Evolutionary conservation across 1,140 invertebrate genomes (phyloP), one percentile per base, ranked within the genome.

Genomic region (Euglossa dilemma): DNA sequence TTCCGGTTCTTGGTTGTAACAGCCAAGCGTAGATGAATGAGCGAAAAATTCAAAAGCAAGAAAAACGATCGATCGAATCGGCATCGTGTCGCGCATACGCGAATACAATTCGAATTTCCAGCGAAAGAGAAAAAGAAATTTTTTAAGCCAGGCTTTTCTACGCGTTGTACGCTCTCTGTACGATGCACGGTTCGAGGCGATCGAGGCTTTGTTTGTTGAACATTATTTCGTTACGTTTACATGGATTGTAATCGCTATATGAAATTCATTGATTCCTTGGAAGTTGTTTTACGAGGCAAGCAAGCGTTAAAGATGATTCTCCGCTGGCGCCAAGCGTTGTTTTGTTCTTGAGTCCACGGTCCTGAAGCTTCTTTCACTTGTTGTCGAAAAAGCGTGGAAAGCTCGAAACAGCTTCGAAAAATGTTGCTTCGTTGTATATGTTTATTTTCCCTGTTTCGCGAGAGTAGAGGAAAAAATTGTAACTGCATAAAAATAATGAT

Each of bases 181-280:
- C n/a, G n/a, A 74, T 56, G 23, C 52, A 52, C 47, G 18, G 18
- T 28, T 28, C n/a, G n/a, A 63, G 47, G 54, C 14, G n/a, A 76
- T 77, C 61, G 28, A 45, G 63, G 56, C 61, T 81, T 81, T 76
- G 50, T 67, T 75, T 56, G 63, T 69, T 75, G 16, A 67, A 64
- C 20, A 52, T 72, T 66, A n/a, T 72, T 85, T 66, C 25, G 28
- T 85, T 85, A 85, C 25, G 20, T 64, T 84, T 75, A 66, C n/a
- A 54, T 61, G 47, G 47, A 47, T 85, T 78, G 54, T 85, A 61
- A 77, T 67, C 50, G 25, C 16, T 67, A 18, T 43, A n/a, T 8
- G 8, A 52, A 43, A 67, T 56, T 76, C 23, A 57, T 7, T 11
- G n/a, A 63, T 73, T 28, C 20, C 45, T 81, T 81, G n/a, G 28